These are phyloP conservation scores for Blennius ocellaris DNA, from an alignment of 2,113 vertebrate species.

Conservation along the genomic window DNA sequence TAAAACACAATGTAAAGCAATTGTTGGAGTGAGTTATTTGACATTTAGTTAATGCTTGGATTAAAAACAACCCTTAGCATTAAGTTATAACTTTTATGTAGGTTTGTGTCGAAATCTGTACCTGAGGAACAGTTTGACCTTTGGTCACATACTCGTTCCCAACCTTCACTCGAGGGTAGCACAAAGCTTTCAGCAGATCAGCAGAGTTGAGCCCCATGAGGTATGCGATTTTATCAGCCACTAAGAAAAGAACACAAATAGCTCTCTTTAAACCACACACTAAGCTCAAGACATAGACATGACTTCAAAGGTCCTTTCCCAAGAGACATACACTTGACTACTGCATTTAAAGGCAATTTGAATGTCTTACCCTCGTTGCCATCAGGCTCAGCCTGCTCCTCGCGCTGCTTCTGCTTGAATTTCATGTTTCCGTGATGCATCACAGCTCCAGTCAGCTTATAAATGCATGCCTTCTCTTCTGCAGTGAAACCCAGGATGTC, in stretches of 20 bases:
- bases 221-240: constrained; percentile 84
- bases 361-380: constrained; percentile 88
- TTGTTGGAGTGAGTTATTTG: no score
- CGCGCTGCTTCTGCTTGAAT: constrained; percentile 93
- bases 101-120: not conserved
- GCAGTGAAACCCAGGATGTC: constrained; percentile 86
- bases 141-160: constrained; percentile 85
- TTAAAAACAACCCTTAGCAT: not conserved
- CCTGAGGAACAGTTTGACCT: constrained; percentile 83
- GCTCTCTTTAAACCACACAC: not conserved
- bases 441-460: constrained; percentile 90
- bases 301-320: not conserved
- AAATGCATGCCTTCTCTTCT: constrained; percentile 88
- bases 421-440: constrained; percentile 94
- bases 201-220: constrained; percentile 85
- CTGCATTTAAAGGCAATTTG: not conserved
- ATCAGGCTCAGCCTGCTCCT: constrained; percentile 92
- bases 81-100: no score
- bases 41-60: not conserved
- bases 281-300: not conserved
- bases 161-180: constrained; percentile 84
- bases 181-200: constrained; percentile 82
- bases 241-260: constrained; percentile 56
- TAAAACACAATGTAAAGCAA: not conserved
- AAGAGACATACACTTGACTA: not conserved